A percentile compares a stretch with the other conserved stretches of the same genome.
phyloP scores from a whole-genome alignment of 64 coral and sea anemone genomes.

The Anthopleura sola region DNA sequence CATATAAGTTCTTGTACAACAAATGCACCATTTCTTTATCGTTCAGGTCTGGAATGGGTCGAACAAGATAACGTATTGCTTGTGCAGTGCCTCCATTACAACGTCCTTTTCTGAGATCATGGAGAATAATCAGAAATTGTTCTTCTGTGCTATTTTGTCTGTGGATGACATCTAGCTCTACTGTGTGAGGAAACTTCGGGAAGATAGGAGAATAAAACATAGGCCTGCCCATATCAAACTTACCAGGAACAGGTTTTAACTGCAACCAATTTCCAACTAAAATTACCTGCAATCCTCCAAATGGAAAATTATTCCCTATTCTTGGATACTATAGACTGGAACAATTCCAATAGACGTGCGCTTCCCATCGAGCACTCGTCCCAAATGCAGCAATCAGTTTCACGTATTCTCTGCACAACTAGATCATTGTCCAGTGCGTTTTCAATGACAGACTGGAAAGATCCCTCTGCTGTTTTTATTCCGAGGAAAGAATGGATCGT shows the following conservation, averaged over 20 bases:
- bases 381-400: constrained; percentile 18
- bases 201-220: too few species aligned
- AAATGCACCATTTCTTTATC: not conserved
- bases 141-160: not conserved
- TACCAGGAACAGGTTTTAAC: too few species aligned
- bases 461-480: constrained; percentile 30
- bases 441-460: not conserved
- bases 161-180: not conserved
- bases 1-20: not conserved
- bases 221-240: too few species aligned
- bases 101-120: not conserved
- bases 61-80: not conserved
- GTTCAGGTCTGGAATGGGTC: not conserved
- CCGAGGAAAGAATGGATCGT: constrained; percentile 45
- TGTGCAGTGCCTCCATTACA: not conserved
- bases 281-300: too few species aligned
- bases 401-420: not conserved
- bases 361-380: too few species aligned
- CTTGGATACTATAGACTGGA: too few species aligned
- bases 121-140: not conserved
- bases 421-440: constrained; percentile 2
- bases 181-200: too few species aligned
- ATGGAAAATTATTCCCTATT: too few species aligned
- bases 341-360: too few species aligned
- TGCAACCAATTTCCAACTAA: too few species aligned